Conservation (phyloP, 2,797 vertebrate species). For the Neosilurus hyrtlii region DNA sequence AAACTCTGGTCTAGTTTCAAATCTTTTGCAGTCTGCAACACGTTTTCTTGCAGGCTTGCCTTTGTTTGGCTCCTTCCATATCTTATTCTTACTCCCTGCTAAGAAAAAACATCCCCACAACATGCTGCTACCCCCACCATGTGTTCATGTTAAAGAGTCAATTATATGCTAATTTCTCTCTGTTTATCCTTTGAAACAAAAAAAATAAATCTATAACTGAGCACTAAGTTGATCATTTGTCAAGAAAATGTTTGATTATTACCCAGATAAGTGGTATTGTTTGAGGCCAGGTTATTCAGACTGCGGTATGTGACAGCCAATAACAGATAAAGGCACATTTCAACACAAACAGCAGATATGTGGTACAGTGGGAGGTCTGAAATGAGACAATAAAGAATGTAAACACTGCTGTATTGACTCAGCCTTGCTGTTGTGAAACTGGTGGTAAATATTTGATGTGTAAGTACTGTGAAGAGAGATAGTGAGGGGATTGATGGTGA, state of each 20-base stretch:
- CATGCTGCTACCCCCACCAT: background rate
- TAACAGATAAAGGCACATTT: background rate
- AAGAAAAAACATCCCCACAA: background rate
- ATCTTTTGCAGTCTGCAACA: background rate
- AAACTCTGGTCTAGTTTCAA: background rate
- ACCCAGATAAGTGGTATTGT: background rate
- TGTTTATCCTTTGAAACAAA: background rate
- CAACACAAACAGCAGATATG: background rate
- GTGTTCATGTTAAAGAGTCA: background rate
- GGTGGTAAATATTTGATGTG: conserved; percentile 6
- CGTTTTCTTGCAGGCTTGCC: background rate
- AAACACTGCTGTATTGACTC: background rate
- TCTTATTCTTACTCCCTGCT: background rate
- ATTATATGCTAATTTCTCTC: background rate
- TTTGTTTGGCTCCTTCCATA: background rate
- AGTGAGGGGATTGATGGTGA: background rate
- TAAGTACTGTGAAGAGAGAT: background rate
- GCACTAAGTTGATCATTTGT: background rate
- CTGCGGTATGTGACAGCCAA: background rate
- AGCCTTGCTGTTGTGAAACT: background rate
- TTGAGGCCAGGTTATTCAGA: background rate
- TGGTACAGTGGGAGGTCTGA: background rate
- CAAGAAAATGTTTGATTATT: background rate
- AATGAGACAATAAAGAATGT: background rate
- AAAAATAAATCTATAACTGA: background rate